Conservation (phyloP, 2,797 vertebrate species). For the Helarctos malayanus region DNA sequence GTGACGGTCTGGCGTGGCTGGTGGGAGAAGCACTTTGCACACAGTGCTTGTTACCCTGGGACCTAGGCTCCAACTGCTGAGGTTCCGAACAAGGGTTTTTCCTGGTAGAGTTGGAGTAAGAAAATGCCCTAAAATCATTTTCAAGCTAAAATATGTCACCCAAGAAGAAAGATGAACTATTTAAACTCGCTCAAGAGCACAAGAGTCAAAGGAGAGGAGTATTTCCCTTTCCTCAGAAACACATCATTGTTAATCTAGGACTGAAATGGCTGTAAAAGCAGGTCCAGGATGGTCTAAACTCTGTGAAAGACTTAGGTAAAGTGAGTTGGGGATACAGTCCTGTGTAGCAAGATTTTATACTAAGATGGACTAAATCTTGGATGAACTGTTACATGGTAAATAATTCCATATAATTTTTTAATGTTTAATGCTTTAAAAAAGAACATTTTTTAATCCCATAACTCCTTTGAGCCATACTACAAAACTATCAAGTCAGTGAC, state of each 20-base stretch:
- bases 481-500: background rate
- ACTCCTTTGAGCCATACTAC: background rate
- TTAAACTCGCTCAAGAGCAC: background rate
- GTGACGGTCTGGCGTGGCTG: background rate
- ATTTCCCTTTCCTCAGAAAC: background rate
- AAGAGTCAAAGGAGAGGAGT: background rate
- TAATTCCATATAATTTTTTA: background rate
- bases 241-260: background rate
- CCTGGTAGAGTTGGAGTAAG: background rate
- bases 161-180: background rate
- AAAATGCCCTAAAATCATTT: background rate
- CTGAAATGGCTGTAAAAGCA: background rate
- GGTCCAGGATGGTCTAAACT: background rate
- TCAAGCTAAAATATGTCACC: background rate
- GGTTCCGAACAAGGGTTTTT: background rate
- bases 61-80: background rate
- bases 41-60: background rate
- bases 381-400: background rate
- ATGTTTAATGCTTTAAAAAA: background rate
- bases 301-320: background rate
- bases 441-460: background rate
- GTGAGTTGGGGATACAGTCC: accelerated
- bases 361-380: background rate
- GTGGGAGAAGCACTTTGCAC: background rate
- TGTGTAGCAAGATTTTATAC: background rate